Evolutionary conservation across 2,888 invertebrate genomes (phyloP), one percentile per base, ranked within the genome.

Genomic region (Cerastis leucographa): DNA sequence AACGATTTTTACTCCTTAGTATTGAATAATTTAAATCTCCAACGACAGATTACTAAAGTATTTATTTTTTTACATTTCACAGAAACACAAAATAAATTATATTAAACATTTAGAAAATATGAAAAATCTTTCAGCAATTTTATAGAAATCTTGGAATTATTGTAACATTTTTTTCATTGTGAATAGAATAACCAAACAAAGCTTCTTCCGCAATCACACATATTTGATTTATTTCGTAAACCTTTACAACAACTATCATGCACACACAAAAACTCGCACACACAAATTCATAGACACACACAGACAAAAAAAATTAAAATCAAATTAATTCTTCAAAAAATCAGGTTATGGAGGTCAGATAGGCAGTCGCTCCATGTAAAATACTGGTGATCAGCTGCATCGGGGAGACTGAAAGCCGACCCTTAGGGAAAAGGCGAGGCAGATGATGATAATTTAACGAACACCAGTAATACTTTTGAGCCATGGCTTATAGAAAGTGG

Each of bases 401-500:
- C 22, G 12, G n/a, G 42, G 0, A n/a, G 64, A 64, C 42, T 64
- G 64, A 42, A 42, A 64, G 42, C 14, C 14, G 42, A n/a, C 42
- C 14, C n/a, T n/a, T 40, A 40, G 22, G 12, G 14, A 40, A 62
- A 19, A 62, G 19, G 62, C 19, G 3, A 22, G 12, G 40, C 62
- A 40, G 12, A n/a, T 14, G n/a, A n/a, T 40, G 12, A 61, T 9
- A 9, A 12, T 54, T 73, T 74, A 97, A 90, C 97, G 97, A 9
- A 98, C 97, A 59, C 98, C 98, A n/a, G 98, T 98, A 89, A 99
- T 98, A 89, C 98, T 98, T 92, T 98, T 98, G 79, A 99, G 97
- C 99, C 99, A 99, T 2, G 99, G 98, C 91, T 99, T 99, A 94
- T 99, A 99, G 95, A 97, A 99, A 0, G 98, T 98, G 81, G 99